phyloP scores from a whole-genome alignment of 2,113 vertebrate genomes.

The Climacteris rufus region DNA sequence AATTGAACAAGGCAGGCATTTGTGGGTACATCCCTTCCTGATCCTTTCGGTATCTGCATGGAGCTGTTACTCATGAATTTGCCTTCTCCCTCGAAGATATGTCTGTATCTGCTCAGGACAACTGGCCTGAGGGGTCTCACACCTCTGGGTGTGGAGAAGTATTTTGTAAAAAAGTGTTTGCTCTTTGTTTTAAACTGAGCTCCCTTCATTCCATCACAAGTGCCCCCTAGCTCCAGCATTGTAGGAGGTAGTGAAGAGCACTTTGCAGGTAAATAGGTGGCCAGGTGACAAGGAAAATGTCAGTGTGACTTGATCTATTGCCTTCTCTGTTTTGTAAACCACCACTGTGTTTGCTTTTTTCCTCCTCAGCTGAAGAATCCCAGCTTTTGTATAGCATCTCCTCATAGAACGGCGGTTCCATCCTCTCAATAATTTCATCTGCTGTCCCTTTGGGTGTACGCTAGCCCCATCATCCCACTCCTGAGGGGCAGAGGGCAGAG shows the following conservation, averaged over 20 bases:
- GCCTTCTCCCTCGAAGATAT: rapidly evolving
- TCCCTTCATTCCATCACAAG: rapidly evolving
- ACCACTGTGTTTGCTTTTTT: background rate
- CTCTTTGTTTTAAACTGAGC: background rate
- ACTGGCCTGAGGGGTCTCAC: background rate
- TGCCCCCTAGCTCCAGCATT: background rate
- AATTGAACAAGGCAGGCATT: rapidly evolving
- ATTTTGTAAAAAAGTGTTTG: background rate
- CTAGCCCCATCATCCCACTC: background rate
- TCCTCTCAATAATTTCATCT: background rate
- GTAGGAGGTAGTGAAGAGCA: background rate
- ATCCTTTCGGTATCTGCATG: background rate
- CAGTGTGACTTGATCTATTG: rapidly evolving
- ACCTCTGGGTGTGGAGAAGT: background rate
- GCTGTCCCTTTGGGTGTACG: background rate
- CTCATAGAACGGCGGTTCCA: background rate
- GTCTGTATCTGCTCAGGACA: background rate
- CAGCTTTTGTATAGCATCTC: background rate
- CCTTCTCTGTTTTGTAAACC: background rate
- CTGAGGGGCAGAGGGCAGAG: background rate
- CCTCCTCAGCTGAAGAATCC: background rate
- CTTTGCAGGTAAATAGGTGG: background rate
- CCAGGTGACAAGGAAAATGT: background rate
- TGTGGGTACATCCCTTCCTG: background rate
- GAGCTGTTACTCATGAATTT: background rate